A percentile compares a stretch with the other conserved stretches of the same genome.
phyloP scores from a whole-genome alignment of 64 coral and sea anemone genomes.

The Pocillopora verrucosa region DNA sequence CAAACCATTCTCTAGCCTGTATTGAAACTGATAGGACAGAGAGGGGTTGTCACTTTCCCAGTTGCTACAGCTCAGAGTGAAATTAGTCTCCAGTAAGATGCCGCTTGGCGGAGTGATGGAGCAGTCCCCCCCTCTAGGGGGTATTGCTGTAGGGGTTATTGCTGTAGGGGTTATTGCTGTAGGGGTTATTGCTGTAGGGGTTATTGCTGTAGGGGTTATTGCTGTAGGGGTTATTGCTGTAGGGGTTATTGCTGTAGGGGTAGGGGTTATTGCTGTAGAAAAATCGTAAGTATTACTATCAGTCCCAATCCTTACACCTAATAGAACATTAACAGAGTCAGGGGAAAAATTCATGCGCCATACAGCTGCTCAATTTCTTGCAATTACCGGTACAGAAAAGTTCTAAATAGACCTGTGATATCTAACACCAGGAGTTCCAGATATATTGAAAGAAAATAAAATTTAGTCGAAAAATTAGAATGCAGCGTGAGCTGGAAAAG shows the following conservation, averaged over 20 bases:
- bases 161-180: background rate
- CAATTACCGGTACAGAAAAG: no score
- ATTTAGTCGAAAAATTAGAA: no score
- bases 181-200: background rate
- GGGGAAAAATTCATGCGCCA: background rate
- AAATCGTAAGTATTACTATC: background rate
- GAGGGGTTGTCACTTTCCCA: background rate
- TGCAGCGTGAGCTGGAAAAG: no score
- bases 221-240: no score
- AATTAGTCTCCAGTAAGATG: background rate
- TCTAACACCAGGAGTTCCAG: no score
- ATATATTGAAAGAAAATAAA: no score
- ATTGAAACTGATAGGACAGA: constrained; percentile 23
- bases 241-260: background rate
- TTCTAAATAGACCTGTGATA: no score
- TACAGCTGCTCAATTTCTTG: no score
- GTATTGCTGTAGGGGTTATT: background rate
- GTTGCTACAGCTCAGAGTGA: constrained; percentile 10
- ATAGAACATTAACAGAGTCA: background rate
- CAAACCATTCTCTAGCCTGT: constrained; percentile 11
- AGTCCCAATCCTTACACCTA: no score
- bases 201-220: background rate
- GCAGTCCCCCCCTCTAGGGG: constrained; percentile 9
- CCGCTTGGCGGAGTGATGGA: constrained; percentile 8
- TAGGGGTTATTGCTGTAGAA: no score